Percentiles rank a stretch among this genome's conserved stretches.
phyloP scores from a whole-genome alignment of 2,888 invertebrate species.

The Stratiomys singularior region DNA sequence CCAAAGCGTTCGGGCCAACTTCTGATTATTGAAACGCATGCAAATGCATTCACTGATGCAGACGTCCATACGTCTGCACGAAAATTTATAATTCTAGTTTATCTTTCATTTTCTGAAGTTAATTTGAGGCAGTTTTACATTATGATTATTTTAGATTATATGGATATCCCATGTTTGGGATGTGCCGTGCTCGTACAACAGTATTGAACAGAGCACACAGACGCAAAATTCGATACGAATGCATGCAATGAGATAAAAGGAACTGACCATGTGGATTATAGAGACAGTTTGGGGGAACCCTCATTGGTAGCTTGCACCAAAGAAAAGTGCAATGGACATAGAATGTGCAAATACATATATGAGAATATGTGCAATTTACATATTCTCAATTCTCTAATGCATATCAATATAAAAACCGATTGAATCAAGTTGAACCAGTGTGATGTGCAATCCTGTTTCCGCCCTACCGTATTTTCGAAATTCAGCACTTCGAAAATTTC shows the following conservation, averaged over 20 bases:
- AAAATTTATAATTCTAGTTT: constrained; percentile 29
- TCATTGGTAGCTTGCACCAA: neutral
- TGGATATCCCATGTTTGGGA: constrained; percentile 21
- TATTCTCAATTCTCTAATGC: neutral
- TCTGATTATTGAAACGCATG: neutral
- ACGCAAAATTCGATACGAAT: neutral
- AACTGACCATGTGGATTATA: constrained; percentile 33
- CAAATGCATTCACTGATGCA: no score
- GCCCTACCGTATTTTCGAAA: no score
- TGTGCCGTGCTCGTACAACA: neutral
- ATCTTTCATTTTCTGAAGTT: constrained; percentile 19
- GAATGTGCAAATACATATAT: no score
- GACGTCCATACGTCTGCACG: no score
- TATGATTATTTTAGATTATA: no score
- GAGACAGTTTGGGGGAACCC: neutral
- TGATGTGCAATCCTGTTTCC: no score
- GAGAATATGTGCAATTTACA: no score
- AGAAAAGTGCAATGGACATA: neutral
- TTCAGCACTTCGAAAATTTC: no score
- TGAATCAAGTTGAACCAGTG: no score
- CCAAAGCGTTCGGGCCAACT: neutral
- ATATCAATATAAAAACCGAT: no score
- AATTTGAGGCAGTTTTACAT: constrained; percentile 32
- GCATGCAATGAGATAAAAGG: neutral
- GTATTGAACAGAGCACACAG: neutral